Evolutionary conservation across 2,888 invertebrate species (phyloP).

Genomic region (Rhagophthalmus giganteus): DNA sequence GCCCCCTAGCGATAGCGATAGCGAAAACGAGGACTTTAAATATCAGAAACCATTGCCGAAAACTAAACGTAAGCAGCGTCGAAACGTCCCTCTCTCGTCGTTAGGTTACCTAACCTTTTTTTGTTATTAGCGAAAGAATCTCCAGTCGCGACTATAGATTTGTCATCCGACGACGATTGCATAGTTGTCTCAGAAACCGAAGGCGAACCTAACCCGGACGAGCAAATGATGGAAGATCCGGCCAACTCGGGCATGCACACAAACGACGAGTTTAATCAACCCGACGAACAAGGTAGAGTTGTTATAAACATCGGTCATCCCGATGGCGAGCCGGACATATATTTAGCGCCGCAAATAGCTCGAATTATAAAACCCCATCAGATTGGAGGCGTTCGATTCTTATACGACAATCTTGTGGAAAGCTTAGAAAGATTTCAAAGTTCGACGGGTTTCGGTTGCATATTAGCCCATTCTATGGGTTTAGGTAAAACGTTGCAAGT

Average conservation of each 20-base stretch:
- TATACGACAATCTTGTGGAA: slow-evolving; percentile 97
- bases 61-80: slow-evolving; percentile 40
- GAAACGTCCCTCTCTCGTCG: no score
- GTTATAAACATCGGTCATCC: slow-evolving; percentile 93
- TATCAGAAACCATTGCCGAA: slow-evolving; percentile 34
- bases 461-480: slow-evolving; percentile 98
- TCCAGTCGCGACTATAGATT: slow-evolving; percentile 73
- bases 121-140: slow-evolving; percentile 49
- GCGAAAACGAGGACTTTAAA: slow-evolving; percentile 45
- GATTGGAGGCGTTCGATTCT: slow-evolving; percentile 72
- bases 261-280: slow-evolving; percentile 87
- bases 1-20: slow-evolving; percentile 47
- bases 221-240: slow-evolving; percentile 73
- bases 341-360: slow-evolving; percentile 88
- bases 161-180: slow-evolving; percentile 79
- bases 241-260: slow-evolving; percentile 91
- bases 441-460: slow-evolving; percentile 94
- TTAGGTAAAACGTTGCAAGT: slow-evolving; percentile 96
- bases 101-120: no score
- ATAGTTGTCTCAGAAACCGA: slow-evolving; percentile 84
- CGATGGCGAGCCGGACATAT: slow-evolving; percentile 87
- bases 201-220: slow-evolving; percentile 74
- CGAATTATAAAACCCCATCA: slow-evolving; percentile 95
- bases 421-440: slow-evolving; percentile 85
- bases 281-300: slow-evolving; percentile 89